These are phyloP conservation scores for Artibeus jamaicensis DNA, from an alignment of 2,797 vertebrate genomes.

Conservation along the genomic window DNA sequence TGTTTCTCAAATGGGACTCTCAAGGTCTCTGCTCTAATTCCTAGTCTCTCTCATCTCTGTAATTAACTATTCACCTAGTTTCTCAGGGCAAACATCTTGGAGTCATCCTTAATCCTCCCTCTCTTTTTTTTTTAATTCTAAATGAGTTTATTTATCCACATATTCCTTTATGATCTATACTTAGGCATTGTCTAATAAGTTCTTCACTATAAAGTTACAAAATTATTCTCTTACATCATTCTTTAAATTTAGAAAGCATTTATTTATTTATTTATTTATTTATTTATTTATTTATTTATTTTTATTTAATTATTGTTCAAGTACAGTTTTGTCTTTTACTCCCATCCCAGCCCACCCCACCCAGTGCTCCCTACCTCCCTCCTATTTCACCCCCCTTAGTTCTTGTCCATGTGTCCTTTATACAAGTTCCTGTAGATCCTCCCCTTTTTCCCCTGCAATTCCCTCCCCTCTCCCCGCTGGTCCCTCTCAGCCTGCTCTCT, in stretches of 20 bases:
- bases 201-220: background rate
- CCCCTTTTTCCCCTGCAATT: too few species aligned
- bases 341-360: too few species aligned
- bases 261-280: too few species aligned
- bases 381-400: too few species aligned
- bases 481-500: too few species aligned
- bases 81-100: background rate
- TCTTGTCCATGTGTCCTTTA: too few species aligned
- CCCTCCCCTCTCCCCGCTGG: too few species aligned
- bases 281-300: too few species aligned
- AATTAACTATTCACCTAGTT: background rate
- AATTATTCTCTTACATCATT: slow-evolving; percentile 22
- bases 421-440: too few species aligned
- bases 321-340: too few species aligned
- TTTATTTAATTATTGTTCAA: too few species aligned
- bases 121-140: slow-evolving; percentile 22
- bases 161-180: background rate
- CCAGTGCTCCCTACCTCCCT: too few species aligned
- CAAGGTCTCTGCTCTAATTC: background rate
- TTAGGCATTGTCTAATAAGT: background rate
- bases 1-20: background rate
- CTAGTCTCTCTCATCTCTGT: background rate
- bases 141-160: background rate
- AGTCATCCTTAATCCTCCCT: background rate
- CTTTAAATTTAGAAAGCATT: background rate